Evolutionary conservation across 2,797 vertebrate genomes (phyloP), one percentile per base, ranked within the genome.

Genomic region (Smutsia gigantea): DNA sequence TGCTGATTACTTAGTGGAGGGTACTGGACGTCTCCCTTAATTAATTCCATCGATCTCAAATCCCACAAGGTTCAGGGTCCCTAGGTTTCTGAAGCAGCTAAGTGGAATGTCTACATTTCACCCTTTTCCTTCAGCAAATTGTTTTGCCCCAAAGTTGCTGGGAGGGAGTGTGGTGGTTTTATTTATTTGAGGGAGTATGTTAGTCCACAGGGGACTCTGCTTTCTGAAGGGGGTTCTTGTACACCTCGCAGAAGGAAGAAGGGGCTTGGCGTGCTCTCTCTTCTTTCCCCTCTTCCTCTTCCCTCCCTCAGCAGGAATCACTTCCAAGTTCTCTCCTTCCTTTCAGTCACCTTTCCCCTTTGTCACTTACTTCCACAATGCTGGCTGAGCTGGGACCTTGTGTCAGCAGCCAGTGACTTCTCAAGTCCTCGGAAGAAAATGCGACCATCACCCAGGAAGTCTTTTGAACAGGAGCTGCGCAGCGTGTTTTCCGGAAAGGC

Each of bases 11-110:
- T 98, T 98, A 98, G 98, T 83, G 95, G 97, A 96, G 97, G 98
- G 97, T 34, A 53, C 98, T 96, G 97, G 98, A 98, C 98, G 98
- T 98, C 98, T 99, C 98, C 98, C 97, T 98, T 98, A 98, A 98
- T 99, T 99, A 98, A 98, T 98, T 98, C 98, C 97, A 98, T 98
- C 94, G 98, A 98, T 98, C 98, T 97, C 97, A 98, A 98, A 98
- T 98, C 98, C 98, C 98, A 96, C 95, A 96, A 96, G 98, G 98
- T 98, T 97, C 95, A 88, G 96, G 98, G 97, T 98, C 98, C 98
- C 98, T 98, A 98, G 98, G 98, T 98, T 98, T 98, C 98, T 98
- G 98, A 98, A 98, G 97, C 97, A 97, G 98, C 98, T 98, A 98
- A 98, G 98, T 98, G 98, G 98, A 98, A 98, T 98, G 98, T 98